Conservation (phyloP, 2,113 vertebrate species). For the Phyllostomus discolor region DNA sequence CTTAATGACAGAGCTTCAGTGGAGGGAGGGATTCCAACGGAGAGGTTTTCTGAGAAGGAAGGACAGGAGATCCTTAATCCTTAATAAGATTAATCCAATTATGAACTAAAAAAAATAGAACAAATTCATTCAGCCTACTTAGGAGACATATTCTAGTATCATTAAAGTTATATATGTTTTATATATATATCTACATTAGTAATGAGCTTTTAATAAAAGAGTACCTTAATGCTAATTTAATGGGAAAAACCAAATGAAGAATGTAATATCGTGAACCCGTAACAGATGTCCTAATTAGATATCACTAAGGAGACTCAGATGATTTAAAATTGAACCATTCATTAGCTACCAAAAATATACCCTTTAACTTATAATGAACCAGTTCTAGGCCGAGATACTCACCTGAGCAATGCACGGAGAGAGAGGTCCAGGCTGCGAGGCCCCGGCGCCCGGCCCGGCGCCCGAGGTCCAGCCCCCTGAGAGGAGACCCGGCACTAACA, state of each 20-base stretch:
- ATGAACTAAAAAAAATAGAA: slow-evolving; percentile 25
- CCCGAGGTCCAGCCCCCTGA: not conserved
- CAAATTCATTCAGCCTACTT: not conserved
- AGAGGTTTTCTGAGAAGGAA: not conserved
- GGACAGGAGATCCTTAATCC: not conserved
- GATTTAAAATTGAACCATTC: slow-evolving; percentile 48
- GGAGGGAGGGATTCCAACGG: not conserved
- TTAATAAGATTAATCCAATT: slow-evolving; percentile 29
- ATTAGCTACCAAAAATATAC: slow-evolving; percentile 49
- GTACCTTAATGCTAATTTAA: slow-evolving; percentile 32
- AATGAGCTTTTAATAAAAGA: slow-evolving; percentile 39
- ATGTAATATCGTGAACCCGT: not conserved
- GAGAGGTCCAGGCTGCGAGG: no score
- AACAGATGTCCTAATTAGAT: slow-evolving; percentile 60
- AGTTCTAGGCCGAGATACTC: not conserved
- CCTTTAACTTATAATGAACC: slow-evolving; percentile 42
- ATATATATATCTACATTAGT: not conserved
- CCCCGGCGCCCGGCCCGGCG: not conserved
- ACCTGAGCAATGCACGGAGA: not conserved
- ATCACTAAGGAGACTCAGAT: slow-evolving; percentile 39
- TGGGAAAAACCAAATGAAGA: slow-evolving; percentile 35
- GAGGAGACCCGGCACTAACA: not conserved
- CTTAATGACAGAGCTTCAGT: not conserved
- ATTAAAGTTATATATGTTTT: not conserved
- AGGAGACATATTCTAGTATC: not conserved